Conservation (phyloP, 2,888 invertebrate species). For the Eupithecia subfuscata region DNA sequence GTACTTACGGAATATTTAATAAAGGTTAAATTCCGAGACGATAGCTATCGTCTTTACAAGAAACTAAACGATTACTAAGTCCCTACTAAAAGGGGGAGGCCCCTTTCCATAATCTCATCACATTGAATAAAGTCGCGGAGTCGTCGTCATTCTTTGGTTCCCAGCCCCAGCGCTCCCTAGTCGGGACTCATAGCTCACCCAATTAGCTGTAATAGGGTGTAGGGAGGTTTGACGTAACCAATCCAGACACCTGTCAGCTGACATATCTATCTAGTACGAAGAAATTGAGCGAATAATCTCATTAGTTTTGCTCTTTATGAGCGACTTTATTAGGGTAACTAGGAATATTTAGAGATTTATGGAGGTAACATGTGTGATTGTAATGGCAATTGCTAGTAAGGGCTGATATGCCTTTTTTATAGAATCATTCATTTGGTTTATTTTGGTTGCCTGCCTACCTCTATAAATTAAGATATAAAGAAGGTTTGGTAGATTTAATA, state of each 20-base stretch:
- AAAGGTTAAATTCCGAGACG: too few relatives aligned
- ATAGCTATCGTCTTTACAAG: too few relatives aligned
- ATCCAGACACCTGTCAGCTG: slow-evolving; percentile 70
- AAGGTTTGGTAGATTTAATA: neutral
- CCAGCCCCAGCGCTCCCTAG: slow-evolving; percentile 4
- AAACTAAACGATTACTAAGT: neutral
- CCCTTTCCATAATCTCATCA: neutral
- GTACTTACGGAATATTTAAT: too few relatives aligned
- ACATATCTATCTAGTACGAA: slow-evolving; percentile 40
- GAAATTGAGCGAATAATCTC: slow-evolving; percentile 48
- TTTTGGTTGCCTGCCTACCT: neutral
- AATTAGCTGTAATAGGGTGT: slow-evolving; percentile 65
- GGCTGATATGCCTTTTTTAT: neutral
- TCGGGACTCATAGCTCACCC: slow-evolving; percentile 51
- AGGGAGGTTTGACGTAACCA: slow-evolving; percentile 55
- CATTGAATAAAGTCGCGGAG: slow-evolving; percentile 21
- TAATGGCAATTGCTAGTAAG: slow-evolving; percentile 11
- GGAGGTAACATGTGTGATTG: slow-evolving; percentile 12
- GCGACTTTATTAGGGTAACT: slow-evolving; percentile 25
- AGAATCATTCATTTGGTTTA: slow-evolving; percentile 4
- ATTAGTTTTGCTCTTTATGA: slow-evolving; percentile 54
- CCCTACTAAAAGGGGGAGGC: too few relatives aligned
- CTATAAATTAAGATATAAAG: neutral
- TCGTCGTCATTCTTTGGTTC: slow-evolving; percentile 15
- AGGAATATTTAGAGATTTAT: slow-evolving; percentile 16